Evolutionary conservation across 2,888 invertebrate species (phyloP), one percentile per base, ranked within the genome.

Genomic region (Laspeyria flexula): DNA sequence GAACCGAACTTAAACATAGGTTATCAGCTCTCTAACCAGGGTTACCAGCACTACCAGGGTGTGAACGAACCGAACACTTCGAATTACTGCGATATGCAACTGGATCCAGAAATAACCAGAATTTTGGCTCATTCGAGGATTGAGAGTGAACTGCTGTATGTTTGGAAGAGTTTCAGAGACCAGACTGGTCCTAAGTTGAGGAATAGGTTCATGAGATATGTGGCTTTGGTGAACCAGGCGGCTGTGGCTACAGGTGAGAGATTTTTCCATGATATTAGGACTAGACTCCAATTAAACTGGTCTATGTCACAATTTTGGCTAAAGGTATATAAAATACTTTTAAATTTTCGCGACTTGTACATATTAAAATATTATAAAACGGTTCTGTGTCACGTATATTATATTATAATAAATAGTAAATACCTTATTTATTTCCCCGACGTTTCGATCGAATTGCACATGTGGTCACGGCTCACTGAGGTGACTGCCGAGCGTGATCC

Each of bases 91-190:
- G 66, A 69, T 5, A 69, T 69, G 69, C 70, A 69, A 3, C 69
- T 94, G n/a, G 94, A 94, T 46, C 93, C 94, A 30, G 96, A 96
- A 68, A 92, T 96, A 30, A 93, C 90, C 4, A 86, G 92, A 77
- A 94, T 96, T 29, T 92, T 97, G 86, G 94, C 95, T 0, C 94
- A 94, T 75, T 96, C 96, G 0, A 93, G 95, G 55, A 95, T 97
- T 65, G 96, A 96, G 61, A 94, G 95, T 15, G 96, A 97, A 73
- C 84, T 97, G 37, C 73, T 95, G 12, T 95, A 96, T 66, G 95
- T 96, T 0, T 98, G 98, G 98, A 93, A 92, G 69, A 95, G 95
- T 46, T 98, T 96, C 94, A 93, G 97, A 58, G 96, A 97, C 53
- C 95, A 94, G 49, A 94, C 96, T 0, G 97, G 97, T 0, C 96